A percentile compares a stretch with the other conserved stretches of the same genome.
phyloP scores from a whole-genome alignment of 1,140 invertebrate genomes.

The Drosophila trapezifrons region DNA sequence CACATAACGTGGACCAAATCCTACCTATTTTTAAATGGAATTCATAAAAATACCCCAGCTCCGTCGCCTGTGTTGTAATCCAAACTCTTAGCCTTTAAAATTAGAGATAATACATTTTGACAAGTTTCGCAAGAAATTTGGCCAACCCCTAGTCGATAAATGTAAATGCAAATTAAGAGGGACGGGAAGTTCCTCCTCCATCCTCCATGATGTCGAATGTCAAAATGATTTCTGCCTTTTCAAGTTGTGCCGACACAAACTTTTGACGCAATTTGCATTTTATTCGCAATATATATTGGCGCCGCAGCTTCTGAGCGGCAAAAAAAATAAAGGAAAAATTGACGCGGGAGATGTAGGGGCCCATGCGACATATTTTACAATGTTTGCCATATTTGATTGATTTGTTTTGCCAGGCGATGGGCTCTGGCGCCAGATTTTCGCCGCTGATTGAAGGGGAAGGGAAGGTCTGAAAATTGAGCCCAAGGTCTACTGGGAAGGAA shows the following conservation, averaged over 20 bases:
- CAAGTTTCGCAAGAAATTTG: slow-evolving; percentile 42
- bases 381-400: slow-evolving; percentile 69
- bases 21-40: background rate
- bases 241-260: slow-evolving; percentile 68
- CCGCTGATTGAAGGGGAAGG: slow-evolving; percentile 45
- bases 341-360: slow-evolving; percentile 5
- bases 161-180: slow-evolving; percentile 21
- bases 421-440: slow-evolving; percentile 56
- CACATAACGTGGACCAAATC: background rate
- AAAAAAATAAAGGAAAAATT: slow-evolving; percentile 10
- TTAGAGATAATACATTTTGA: slow-evolving; percentile 23
- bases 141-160: slow-evolving; percentile 15
- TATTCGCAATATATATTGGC: slow-evolving; percentile 43
- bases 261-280: slow-evolving; percentile 72
- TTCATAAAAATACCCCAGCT: background rate
- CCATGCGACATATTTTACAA: slow-evolving; percentile 59
- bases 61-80: slow-evolving; percentile 2
- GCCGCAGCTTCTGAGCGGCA: slow-evolving; percentile 63
- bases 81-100: slow-evolving; percentile 3
- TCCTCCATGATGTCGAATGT: slow-evolving; percentile 63
- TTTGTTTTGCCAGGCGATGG: slow-evolving; percentile 74
- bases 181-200: slow-evolving; percentile 27
- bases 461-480: slow-evolving; percentile 14
- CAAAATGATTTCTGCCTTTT: slow-evolving; percentile 68
- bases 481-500: slow-evolving; percentile 46